phyloP scores from a whole-genome alignment of 1,140 invertebrate genomes.

The Leucophenga varia region DNA sequence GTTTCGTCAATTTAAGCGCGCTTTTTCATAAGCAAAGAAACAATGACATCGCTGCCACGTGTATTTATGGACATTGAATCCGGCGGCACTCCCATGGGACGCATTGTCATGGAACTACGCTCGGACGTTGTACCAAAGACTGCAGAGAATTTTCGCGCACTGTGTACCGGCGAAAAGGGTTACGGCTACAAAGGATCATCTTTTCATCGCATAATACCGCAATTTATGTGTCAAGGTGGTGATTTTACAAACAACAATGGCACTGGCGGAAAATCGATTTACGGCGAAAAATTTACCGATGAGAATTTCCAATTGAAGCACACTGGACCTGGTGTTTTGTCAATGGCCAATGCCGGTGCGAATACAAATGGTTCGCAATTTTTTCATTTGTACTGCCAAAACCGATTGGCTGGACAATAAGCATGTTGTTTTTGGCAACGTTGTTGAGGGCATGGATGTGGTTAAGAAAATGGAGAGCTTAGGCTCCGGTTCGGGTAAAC shows the following conservation, averaged over 20 bases:
- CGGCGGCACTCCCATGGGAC: conserved; percentile 6
- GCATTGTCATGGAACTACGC: conserved; percentile 68
- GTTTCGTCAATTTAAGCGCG: no score
- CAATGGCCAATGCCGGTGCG: conserved; percentile 93
- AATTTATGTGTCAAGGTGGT: conserved; percentile 96
- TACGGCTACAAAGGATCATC: conserved; percentile 87
- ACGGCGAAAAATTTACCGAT: conserved; percentile 89
- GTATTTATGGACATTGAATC: conserved; percentile 17
- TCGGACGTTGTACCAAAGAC: conserved; percentile 88
- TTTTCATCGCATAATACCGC: conserved; percentile 94
- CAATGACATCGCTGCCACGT: conserved; percentile 17
- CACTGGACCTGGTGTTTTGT: conserved; percentile 82
- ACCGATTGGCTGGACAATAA: conserved; percentile 92
- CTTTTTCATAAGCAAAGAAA: no score
- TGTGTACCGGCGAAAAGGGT: conserved; percentile 90
- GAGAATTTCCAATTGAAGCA: conserved; percentile 95
- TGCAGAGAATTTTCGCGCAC: conserved; percentile 86
- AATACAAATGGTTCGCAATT: conserved; percentile 97
- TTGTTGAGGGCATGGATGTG: conserved; percentile 93
- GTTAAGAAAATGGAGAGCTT: conserved; percentile 82
- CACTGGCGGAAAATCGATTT: conserved; percentile 94
- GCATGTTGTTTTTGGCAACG: conserved; percentile 94
- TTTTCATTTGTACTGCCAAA: conserved; percentile 90
- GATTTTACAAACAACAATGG: conserved; percentile 94
- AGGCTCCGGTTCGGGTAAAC: conserved; percentile 82